Conservation (phyloP, 2,113 vertebrate genomes). For the Urocolius indicus region DNA sequence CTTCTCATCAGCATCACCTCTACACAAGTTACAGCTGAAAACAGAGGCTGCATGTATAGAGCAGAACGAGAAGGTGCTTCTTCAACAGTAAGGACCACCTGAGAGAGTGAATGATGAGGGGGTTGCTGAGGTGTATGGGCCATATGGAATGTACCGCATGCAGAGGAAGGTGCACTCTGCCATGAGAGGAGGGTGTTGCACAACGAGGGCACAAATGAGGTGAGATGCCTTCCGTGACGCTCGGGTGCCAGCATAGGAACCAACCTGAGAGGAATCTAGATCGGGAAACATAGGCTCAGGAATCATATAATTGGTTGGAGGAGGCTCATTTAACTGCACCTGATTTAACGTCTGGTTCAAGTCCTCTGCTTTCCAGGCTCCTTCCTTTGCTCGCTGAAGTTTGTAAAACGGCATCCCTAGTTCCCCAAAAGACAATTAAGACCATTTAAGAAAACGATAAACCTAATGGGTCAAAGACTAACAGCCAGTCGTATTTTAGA, state of each 20-base stretch:
- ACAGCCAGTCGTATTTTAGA: not conserved
- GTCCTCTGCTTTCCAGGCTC: constrained; percentile 78
- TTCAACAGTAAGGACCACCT: not conserved
- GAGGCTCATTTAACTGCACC: constrained; percentile 73
- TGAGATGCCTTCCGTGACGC: constrained; percentile 60
- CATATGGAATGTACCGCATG: constrained; percentile 27
- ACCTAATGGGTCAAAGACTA: not conserved
- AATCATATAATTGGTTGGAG: constrained; percentile 69
- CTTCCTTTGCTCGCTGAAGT: constrained; percentile 84
- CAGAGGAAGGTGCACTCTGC: constrained; percentile 1
- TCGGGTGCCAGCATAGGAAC: constrained; percentile 36
- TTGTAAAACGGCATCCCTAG: constrained; percentile 85
- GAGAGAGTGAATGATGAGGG: not conserved
- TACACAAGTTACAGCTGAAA: not conserved
- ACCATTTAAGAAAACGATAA: not conserved
- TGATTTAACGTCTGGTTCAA: constrained; percentile 69
- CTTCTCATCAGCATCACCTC: not conserved
- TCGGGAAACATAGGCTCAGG: constrained; percentile 74
- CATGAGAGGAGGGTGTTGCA: constrained; percentile 22
- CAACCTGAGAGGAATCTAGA: constrained; percentile 78
- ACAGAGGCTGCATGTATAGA: not conserved
- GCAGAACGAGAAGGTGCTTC: not conserved
- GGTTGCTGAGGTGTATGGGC: not conserved
- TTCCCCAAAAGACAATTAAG: constrained; percentile 9
- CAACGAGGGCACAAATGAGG: constrained; percentile 49